Evolutionary conservation across 1,140 invertebrate species (phyloP).

Genomic region (Glomeris maerens): DNA sequence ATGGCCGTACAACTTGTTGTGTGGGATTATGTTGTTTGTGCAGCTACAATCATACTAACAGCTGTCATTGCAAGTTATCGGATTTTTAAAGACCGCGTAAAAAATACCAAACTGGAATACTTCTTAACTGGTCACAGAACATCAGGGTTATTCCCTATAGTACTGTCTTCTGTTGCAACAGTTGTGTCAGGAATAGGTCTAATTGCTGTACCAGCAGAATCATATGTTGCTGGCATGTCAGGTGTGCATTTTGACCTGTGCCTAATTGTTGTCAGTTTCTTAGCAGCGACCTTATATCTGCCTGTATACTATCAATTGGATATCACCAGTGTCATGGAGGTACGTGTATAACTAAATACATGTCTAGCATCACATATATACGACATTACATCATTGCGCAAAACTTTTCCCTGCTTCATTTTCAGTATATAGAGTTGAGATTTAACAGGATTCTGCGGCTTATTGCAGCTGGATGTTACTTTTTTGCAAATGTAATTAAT

Average conservation of each 20-base stretch:
- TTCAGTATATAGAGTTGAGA: conserved; percentile 17
- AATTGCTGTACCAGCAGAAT: background rate
- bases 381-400: background rate
- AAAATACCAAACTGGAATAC: background rate
- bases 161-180: background rate
- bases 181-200: background rate
- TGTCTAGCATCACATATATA: too few relatives aligned
- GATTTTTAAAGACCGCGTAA: background rate
- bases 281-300: background rate
- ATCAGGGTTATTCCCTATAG: background rate
- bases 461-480: background rate
- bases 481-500: background rate
- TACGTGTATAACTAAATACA: background rate
- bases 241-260: background rate
- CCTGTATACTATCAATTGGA: background rate
- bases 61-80: background rate
- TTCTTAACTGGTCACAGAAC: background rate
- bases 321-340: background rate
- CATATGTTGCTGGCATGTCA: background rate
- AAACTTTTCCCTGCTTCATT: background rate
- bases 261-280: background rate
- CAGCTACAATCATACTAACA: background rate
- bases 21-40: background rate
- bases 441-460: conserved; percentile 10
- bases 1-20: background rate